Percentiles rank a stretch among this genome's conserved stretches.
These are phyloP conservation scores for Cyprinodon diabolis DNA, from an alignment of 2,797 vertebrate species.

Conservation along the genomic window DNA sequence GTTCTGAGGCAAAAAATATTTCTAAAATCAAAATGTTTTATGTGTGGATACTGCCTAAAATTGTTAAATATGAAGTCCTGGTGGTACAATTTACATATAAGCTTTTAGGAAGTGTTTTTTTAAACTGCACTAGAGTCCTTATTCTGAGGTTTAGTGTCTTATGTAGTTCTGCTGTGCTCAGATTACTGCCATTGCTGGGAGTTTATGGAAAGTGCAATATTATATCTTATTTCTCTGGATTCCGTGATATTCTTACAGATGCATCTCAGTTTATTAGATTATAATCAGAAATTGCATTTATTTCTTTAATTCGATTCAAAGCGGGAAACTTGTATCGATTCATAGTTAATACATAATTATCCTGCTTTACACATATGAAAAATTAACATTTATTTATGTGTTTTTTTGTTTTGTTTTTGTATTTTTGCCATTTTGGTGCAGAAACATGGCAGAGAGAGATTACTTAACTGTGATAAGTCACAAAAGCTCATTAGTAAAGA, in stretches of 20 bases:
- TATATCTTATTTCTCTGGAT: constrained; percentile 34
- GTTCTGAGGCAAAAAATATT: constrained; percentile 22
- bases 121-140: constrained; percentile 58
- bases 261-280: background rate
- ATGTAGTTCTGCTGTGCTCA: constrained; percentile 16
- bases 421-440: background rate
- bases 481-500: background rate
- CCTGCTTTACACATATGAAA: background rate
- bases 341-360: background rate
- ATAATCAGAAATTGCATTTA: background rate
- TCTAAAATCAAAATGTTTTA: constrained; percentile 27
- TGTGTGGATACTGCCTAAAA: constrained; percentile 32
- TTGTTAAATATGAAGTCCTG: constrained; percentile 18
- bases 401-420: too few species aligned
- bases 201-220: constrained; percentile 74
- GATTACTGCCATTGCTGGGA: constrained; percentile 65
- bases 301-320: background rate
- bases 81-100: constrained; percentile 11
- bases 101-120: constrained; percentile 55
- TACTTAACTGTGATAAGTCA: background rate
- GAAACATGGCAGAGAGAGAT: background rate
- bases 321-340: background rate
- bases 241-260: constrained; percentile 33
- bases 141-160: constrained; percentile 39
- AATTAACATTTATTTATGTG: too few species aligned